Conservation (phyloP, 2,888 invertebrate species). For the Didymodactylos carnosus region DNA sequence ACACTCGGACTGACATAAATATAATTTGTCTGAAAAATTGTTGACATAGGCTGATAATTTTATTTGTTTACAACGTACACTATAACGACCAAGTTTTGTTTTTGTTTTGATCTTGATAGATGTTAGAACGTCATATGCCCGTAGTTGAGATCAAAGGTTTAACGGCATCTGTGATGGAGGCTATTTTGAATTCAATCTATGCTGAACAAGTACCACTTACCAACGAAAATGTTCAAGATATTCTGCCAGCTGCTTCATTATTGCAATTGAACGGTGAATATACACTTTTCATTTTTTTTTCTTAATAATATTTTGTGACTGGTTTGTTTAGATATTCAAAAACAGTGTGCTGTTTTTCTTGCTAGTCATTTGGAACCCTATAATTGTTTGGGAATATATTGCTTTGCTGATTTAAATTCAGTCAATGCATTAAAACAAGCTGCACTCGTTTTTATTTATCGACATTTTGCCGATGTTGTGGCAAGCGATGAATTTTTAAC, state of each 20-base stretch:
- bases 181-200: constrained; percentile 31
- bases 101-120: constrained; percentile 18
- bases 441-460: not conserved
- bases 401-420: constrained; percentile 31
- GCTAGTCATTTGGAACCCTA: constrained; percentile 29
- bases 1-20: no score
- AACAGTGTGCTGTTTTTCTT: constrained; percentile 30
- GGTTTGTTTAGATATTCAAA: constrained; percentile 25
- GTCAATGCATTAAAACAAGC: constrained; percentile 24
- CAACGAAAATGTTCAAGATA: constrained; percentile 32
- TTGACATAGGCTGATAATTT: no score
- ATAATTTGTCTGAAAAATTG: no score
- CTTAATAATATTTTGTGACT: not conserved
- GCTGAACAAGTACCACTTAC: constrained; percentile 30
- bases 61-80: not conserved
- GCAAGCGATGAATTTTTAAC: constrained; percentile 27
- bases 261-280: constrained; percentile 26
- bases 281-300: not conserved
- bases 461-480: constrained; percentile 15
- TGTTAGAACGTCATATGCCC: constrained; percentile 26
- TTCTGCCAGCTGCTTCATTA: constrained; percentile 32
- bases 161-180: constrained; percentile 26
- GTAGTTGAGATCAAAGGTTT: constrained; percentile 28
- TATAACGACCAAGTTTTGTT: not conserved
- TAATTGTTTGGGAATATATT: constrained; percentile 31